Conservation (phyloP, 1,140 invertebrate species). For the Cotesia vestalis region DNA sequence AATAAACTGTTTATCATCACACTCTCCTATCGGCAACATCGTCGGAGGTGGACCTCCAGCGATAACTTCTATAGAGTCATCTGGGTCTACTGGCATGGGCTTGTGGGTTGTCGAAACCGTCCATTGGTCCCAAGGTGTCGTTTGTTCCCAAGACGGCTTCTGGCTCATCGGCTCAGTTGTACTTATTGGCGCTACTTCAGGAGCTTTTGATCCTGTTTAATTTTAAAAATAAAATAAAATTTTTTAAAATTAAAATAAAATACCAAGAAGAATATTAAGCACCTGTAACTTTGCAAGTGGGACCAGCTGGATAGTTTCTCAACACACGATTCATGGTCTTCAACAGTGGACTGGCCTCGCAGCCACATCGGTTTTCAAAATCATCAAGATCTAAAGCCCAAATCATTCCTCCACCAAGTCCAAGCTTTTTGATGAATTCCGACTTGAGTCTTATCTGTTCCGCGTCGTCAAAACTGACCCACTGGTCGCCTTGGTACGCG, state of each 20-base stretch:
- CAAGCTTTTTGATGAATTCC: constrained; percentile 78
- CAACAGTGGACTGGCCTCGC: constrained; percentile 82
- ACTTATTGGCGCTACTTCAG: constrained; percentile 27
- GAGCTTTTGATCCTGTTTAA: background rate
- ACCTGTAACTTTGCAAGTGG: constrained; percentile 54
- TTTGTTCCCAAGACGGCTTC: constrained; percentile 20
- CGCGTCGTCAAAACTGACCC: constrained; percentile 75
- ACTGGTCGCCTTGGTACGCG: constrained; percentile 72
- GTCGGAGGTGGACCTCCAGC: constrained; percentile 42
- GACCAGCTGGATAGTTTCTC: constrained; percentile 69
- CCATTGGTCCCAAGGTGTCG: constrained; percentile 1
- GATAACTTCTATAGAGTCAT: constrained; percentile 55
- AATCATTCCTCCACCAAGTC: constrained; percentile 84
- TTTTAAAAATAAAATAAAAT: constrained; percentile 27
- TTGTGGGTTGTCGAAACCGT: constrained; percentile 38
- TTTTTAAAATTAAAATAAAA: constrained; percentile 38
- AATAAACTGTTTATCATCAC: constrained; percentile 70
- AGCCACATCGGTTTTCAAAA: constrained; percentile 79
- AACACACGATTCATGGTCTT: constrained; percentile 80
- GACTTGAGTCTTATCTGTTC: constrained; percentile 70
- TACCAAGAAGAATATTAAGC: constrained; percentile 33
- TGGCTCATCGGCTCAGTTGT: constrained; percentile 29
- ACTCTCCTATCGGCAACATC: constrained; percentile 57
- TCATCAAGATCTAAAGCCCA: constrained; percentile 92
- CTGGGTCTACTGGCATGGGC: constrained; percentile 41